phyloP scores from a whole-genome alignment of 2,888 invertebrate species.

The Sarcophaga rosellei region DNA sequence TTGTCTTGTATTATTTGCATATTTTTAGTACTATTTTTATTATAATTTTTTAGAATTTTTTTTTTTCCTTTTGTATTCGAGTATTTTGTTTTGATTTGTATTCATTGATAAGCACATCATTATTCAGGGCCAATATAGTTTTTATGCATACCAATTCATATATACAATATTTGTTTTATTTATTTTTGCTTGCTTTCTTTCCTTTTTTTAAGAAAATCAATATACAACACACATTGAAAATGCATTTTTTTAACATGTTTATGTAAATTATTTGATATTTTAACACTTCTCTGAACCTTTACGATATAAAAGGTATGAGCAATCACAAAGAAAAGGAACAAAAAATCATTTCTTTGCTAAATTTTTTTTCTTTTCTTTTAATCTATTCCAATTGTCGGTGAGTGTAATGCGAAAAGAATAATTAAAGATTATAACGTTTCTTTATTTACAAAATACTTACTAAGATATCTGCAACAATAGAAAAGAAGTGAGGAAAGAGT shows the following conservation, averaged over 20 bases:
- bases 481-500: no score
- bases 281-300: not conserved
- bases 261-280: conserved; percentile 34
- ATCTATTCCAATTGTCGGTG: not conserved
- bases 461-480: no score
- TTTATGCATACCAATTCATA: not conserved
- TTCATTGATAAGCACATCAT: conserved; percentile 50
- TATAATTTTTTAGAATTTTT: conserved; percentile 21
- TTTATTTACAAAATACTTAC: no score
- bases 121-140: conserved; percentile 24
- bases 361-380: not conserved
- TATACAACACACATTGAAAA: conserved; percentile 40
- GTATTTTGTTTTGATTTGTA: conserved; percentile 48
- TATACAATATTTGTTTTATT: not conserved
- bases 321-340: no score
- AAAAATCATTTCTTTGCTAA: no score
- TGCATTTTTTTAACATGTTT: conserved; percentile 29
- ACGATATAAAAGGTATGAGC: not conserved
- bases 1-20: not conserved
- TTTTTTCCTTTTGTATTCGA: not conserved
- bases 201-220: conserved; percentile 30
- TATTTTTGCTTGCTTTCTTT: not conserved
- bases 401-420: not conserved
- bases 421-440: no score
- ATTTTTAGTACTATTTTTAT: conserved; percentile 1